These are phyloP conservation scores for Montipora foliosa DNA, from an alignment of 64 coral and sea anemone genomes.

Conservation along the genomic window DNA sequence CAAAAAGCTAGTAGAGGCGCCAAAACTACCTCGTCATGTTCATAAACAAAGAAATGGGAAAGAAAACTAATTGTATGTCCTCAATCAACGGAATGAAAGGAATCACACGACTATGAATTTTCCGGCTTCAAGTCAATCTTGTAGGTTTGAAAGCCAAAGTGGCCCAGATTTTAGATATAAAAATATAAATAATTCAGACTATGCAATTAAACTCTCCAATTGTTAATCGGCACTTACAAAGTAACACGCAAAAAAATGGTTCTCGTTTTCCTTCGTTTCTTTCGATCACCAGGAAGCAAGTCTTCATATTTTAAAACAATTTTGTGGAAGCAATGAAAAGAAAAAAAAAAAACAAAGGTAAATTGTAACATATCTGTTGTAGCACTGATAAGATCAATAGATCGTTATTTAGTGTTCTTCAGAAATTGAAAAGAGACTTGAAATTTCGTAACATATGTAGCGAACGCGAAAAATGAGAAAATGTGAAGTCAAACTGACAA, in stretches of 20 bases:
- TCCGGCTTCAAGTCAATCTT: background rate
- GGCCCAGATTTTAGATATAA: background rate
- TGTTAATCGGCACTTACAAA: constrained; percentile 25
- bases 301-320: background rate
- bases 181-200: background rate
- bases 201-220: constrained; percentile 2
- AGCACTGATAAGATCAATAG: constrained; percentile 4
- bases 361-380: background rate
- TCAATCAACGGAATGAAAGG: background rate
- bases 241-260: constrained; percentile 10
- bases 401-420: background rate
- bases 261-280: constrained; percentile 13
- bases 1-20: background rate
- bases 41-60: background rate
- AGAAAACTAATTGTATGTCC: background rate
- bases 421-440: background rate
- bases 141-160: background rate
- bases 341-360: background rate
- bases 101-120: background rate
- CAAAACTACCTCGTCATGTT: background rate
- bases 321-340: background rate
- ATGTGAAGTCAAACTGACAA: background rate
- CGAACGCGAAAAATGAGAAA: too few relatives aligned
- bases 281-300: constrained; percentile 4
- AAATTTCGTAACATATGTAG: background rate